Evolutionary conservation across 2,888 invertebrate species (phyloP).

Genomic region (Parthenolecanium corni): DNA sequence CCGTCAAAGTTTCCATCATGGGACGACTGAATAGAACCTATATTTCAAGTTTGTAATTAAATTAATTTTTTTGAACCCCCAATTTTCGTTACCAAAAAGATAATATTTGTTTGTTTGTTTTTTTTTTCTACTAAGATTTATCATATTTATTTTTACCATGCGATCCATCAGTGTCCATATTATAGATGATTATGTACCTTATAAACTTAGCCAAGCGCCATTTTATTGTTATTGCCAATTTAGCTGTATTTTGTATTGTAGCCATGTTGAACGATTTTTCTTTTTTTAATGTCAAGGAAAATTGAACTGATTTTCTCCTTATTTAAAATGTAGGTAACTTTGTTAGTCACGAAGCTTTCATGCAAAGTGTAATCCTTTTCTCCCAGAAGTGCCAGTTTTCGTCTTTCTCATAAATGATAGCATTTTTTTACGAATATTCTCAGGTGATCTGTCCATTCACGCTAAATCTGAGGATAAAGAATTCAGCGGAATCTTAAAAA

Average conservation of each 20-base stretch:
- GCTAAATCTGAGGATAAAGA: no score
- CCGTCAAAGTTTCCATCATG: constrained; percentile 52
- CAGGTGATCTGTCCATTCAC: no score
- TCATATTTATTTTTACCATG: not conserved
- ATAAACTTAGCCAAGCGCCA: not conserved
- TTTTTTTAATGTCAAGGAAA: not conserved
- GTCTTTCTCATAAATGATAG: no score
- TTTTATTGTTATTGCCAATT: not conserved
- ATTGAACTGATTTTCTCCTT: not conserved
- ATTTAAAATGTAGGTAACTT: not conserved
- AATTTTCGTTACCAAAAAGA: not conserved
- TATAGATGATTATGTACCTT: not conserved
- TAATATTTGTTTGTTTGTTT: not conserved
- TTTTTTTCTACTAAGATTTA: not conserved
- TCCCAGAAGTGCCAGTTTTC: no score
- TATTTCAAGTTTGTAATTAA: not conserved
- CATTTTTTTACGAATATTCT: no score
- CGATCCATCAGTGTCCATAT: not conserved
- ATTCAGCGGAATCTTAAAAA: no score
- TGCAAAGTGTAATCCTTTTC: no score
- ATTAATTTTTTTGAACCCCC: not conserved
- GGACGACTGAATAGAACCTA: constrained; percentile 48
- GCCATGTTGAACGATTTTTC: not conserved
- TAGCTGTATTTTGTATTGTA: not conserved
- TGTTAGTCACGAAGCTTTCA: no score